Evolutionary conservation across 2,797 vertebrate species (phyloP).

Genomic region (Accipiter superciliosus): DNA sequence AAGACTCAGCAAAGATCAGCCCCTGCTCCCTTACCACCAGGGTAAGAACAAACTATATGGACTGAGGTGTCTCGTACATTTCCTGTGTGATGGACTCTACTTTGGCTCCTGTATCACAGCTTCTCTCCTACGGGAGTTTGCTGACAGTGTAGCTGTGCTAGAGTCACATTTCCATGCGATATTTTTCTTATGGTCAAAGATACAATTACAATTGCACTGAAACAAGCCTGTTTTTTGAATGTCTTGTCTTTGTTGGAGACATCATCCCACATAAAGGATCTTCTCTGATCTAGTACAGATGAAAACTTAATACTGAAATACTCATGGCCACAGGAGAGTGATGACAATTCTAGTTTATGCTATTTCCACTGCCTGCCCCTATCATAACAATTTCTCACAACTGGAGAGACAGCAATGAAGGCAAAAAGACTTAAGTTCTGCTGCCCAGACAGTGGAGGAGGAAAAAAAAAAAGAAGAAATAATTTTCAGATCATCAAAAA

Average conservation of each 20-base stretch:
- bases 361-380: not conserved
- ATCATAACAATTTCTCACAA: not conserved
- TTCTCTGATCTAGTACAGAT: not conserved
- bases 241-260: not conserved
- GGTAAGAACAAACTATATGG: not conserved
- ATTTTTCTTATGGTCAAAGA: not conserved
- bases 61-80: not conserved
- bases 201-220: not conserved
- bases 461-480: not conserved
- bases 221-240: not conserved
- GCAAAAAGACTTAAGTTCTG: not conserved
- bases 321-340: not conserved
- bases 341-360: not conserved
- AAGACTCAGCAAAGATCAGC: not conserved
- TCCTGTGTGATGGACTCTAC: not conserved
- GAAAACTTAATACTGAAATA: not conserved
- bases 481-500: not conserved
- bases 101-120: not conserved
- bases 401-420: not conserved
- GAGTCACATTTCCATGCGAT: not conserved
- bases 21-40: not conserved
- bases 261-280: not conserved
- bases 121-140: not conserved
- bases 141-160: not conserved
- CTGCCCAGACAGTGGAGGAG: not conserved